These are phyloP conservation scores for Phaonia tiefii DNA, from an alignment of 2,888 invertebrate species.

Conservation along the genomic window DNA sequence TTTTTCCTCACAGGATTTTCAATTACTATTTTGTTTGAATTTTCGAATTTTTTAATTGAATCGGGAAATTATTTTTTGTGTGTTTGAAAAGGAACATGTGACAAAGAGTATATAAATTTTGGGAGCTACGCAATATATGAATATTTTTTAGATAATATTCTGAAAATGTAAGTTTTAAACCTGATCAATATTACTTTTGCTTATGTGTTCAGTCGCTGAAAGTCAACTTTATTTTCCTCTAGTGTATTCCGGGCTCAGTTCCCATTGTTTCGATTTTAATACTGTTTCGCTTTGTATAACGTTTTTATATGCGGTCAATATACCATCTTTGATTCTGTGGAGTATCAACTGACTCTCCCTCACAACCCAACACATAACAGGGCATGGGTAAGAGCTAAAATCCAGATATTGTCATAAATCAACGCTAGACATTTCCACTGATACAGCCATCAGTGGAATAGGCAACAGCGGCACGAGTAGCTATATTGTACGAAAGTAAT, in stretches of 20 bases:
- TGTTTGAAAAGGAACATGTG: too few species aligned
- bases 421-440: slow-evolving; percentile 68
- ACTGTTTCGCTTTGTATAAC: background rate
- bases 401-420: slow-evolving; percentile 76
- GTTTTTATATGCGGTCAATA: slow-evolving; percentile 30
- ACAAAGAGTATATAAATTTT: too few species aligned
- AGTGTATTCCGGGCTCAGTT: background rate
- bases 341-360: background rate
- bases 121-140: too few species aligned
- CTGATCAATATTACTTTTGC: too few species aligned
- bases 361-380: slow-evolving; percentile 23
- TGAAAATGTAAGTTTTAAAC: too few species aligned
- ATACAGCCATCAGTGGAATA: slow-evolving; percentile 37
- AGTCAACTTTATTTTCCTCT: too few species aligned
- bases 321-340: slow-evolving; percentile 45
- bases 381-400: slow-evolving; percentile 55
- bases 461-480: slow-evolving; percentile 1
- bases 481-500: slow-evolving; percentile 28
- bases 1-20: too few species aligned
- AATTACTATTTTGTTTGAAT: too few species aligned
- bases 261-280: slow-evolving; percentile 17
- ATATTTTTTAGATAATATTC: too few species aligned
- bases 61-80: too few species aligned
- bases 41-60: too few species aligned
- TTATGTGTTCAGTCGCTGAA: too few species aligned